Evolutionary conservation across 2,888 invertebrate species (phyloP), one percentile per base, ranked within the genome.

Genomic region (Siphonodentalium dalli): DNA sequence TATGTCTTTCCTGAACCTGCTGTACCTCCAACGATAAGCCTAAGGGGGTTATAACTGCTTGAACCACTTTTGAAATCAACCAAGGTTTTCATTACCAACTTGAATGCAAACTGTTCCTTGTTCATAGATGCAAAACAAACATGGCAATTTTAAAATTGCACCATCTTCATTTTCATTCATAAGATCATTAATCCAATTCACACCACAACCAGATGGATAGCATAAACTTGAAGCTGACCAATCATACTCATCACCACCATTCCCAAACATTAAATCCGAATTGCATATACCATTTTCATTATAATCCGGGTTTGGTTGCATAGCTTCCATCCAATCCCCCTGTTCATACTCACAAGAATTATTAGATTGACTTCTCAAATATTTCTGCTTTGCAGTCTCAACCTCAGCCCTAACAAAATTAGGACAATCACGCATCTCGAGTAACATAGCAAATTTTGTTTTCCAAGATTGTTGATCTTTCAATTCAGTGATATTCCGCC

Each of bases 311-410:
- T 38, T 34, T 29, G 60, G 63, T 34, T 46, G 40, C 2, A 58
- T 8, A 24, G 48, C 3, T 8, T 63, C 55, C 54, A 63, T 61
- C 65, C 64, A 65, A 13, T 63, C 64, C 15, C 63, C 61, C n/a
- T n/a, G n/a, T 9, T 59, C 43, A n/a, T n/a, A n/a, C n/a, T n/a
- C n/a, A n/a, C n/a, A n/a, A n/a, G n/a, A n/a, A n/a, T n/a, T n/a
- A n/a, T n/a, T n/a, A n/a, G n/a, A n/a, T n/a, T n/a, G n/a, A n/a
- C n/a, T n/a, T n/a, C n/a, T n/a, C n/a, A n/a, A n/a, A n/a, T n/a
- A 3, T n/a, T 47, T 38, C 11, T 41, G 13, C 35, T 47, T 59
- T 3, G 46, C 58, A 15, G 49, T 29, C 33, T 61, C 50, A 20
- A 58, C 27, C 24, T 62, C 53, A 26, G 62, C 58, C 53, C 55